Percentiles rank a stretch among this genome's conserved stretches.
Conservation (phyloP, 2,797 vertebrate genomes). For the Neopelma chrysocephalum region DNA sequence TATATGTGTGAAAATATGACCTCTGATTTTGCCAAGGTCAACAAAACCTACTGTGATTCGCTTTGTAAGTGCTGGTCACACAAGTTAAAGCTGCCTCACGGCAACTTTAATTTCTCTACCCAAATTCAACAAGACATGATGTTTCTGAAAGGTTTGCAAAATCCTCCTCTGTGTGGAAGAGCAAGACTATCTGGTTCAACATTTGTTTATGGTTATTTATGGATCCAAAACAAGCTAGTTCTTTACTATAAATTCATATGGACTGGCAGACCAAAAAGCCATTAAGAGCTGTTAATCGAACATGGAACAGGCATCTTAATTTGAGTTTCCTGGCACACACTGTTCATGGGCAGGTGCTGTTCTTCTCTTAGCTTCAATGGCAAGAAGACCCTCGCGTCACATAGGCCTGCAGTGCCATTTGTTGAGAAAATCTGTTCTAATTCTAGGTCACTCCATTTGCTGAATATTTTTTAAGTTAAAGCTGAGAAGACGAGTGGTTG, state of each 20-base stretch:
- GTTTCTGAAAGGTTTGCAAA: constrained; percentile 60
- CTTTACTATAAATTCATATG: constrained; percentile 16
- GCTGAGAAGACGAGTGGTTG: neutral
- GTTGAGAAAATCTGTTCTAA: neutral
- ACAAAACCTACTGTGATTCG: constrained; percentile 46
- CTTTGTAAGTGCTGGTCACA: constrained; percentile 33
- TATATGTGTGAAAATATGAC: constrained; percentile 34
- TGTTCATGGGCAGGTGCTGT: neutral
- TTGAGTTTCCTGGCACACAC: neutral
- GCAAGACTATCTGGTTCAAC: constrained; percentile 48
- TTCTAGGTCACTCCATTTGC: neutral
- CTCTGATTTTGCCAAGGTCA: constrained; percentile 68
- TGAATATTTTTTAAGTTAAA: neutral
- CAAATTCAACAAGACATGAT: constrained; percentile 50
- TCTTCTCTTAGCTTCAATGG: neutral
- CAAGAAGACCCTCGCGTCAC: neutral
- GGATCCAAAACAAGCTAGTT: neutral
- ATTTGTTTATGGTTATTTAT: constrained; percentile 58
- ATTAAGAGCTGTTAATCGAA: constrained; percentile 8
- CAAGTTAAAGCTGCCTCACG: constrained; percentile 53
- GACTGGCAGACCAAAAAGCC: constrained; percentile 4
- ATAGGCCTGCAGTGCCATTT: neutral
- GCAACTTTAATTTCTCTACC: constrained; percentile 50
- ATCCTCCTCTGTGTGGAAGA: neutral
- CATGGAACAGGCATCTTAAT: neutral